A percentile compares a stretch with the other conserved stretches of the same genome.
These are phyloP conservation scores for Podilymbus podiceps DNA, from an alignment of 2,113 vertebrate genomes.

Conservation along the genomic window DNA sequence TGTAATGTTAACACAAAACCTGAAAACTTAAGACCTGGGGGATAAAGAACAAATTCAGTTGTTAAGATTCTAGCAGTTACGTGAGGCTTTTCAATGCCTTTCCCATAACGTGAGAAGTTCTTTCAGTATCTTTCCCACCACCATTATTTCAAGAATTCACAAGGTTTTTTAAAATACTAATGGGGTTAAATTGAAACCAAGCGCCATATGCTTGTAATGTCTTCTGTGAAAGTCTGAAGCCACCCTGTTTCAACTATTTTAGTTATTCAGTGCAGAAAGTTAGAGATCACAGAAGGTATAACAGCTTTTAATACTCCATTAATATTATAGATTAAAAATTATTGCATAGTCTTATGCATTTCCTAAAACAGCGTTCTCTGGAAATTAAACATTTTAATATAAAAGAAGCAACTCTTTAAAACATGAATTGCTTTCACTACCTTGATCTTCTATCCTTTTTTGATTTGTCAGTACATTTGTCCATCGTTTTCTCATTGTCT, in stretches of 20 bases:
- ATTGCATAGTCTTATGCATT: conserved; percentile 85
- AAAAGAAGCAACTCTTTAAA: conserved; percentile 75
- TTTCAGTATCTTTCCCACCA: conserved; percentile 56
- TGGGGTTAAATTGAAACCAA: conserved; percentile 27
- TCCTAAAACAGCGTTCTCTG: conserved; percentile 75
- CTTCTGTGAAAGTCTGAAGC: conserved; percentile 67
- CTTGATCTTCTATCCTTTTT: conserved; percentile 93
- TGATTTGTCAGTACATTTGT: conserved; percentile 93
- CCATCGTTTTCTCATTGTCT: conserved; percentile 96
- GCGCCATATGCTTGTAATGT: conserved; percentile 40
- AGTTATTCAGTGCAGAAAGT: conserved; percentile 82
- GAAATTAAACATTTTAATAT: conserved; percentile 76
- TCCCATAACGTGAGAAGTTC: neutral
- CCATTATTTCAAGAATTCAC: conserved; percentile 14
- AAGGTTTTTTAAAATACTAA: conserved; percentile 40
- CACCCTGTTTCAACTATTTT: conserved; percentile 77
- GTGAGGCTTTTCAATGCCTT: neutral
- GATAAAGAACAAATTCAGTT: conserved; percentile 32
- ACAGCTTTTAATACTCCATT: conserved; percentile 79
- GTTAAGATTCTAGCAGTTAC: neutral
- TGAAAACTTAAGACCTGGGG: conserved; percentile 9
- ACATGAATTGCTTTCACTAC: conserved; percentile 79
- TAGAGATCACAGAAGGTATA: conserved; percentile 78
- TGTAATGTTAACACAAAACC: conserved; percentile 9
- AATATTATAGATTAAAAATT: conserved; percentile 83